phyloP scores from a whole-genome alignment of 2,797 vertebrate species.

The Hydrocynus forskahlii region DNA sequence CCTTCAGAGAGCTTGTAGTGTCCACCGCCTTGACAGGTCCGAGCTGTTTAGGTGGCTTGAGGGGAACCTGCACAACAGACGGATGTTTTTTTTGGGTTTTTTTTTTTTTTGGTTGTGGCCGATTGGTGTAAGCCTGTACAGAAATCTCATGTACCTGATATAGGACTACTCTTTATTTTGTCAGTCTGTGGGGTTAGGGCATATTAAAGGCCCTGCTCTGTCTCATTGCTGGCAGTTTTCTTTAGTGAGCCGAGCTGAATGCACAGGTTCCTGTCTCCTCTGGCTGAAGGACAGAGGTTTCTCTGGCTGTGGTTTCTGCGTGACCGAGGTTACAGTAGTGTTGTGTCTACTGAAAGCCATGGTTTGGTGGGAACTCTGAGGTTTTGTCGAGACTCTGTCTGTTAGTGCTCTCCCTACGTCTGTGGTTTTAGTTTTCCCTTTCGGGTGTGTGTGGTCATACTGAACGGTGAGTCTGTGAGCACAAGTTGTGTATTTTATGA shows the following conservation, averaged over 20 bases:
- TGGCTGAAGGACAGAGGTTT: slow-evolving; percentile 32
- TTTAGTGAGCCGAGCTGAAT: not conserved
- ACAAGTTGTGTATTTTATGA: slow-evolving; percentile 50
- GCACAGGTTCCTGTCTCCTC: slow-evolving; percentile 17
- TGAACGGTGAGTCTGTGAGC: slow-evolving; percentile 24
- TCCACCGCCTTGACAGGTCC: too few relatives aligned
- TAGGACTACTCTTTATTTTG: not conserved
- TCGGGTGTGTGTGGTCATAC: slow-evolving; percentile 33
- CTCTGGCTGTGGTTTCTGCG: slow-evolving; percentile 23
- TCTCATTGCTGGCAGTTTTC: not conserved
- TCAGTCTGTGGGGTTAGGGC: not conserved
- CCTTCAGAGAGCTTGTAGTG: too few relatives aligned
- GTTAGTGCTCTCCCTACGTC: slow-evolving; percentile 47
- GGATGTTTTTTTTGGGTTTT: too few relatives aligned
- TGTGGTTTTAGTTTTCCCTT: slow-evolving; percentile 44
- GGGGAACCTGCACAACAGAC: too few relatives aligned
- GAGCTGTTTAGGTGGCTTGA: too few relatives aligned
- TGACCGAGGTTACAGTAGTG: slow-evolving; percentile 33
- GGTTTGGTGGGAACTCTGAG: slow-evolving; percentile 63
- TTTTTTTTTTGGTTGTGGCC: too few relatives aligned
- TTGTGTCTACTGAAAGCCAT: slow-evolving; percentile 54
- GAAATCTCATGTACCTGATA: too few relatives aligned
- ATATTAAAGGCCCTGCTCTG: not conserved
- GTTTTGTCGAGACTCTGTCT: slow-evolving; percentile 56
- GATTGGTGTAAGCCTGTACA: too few relatives aligned